Percentiles rank a stretch among this genome's conserved stretches.
Conservation (phyloP, 2,113 vertebrate species). For the Sinocyclocheilus anophthalmus region DNA sequence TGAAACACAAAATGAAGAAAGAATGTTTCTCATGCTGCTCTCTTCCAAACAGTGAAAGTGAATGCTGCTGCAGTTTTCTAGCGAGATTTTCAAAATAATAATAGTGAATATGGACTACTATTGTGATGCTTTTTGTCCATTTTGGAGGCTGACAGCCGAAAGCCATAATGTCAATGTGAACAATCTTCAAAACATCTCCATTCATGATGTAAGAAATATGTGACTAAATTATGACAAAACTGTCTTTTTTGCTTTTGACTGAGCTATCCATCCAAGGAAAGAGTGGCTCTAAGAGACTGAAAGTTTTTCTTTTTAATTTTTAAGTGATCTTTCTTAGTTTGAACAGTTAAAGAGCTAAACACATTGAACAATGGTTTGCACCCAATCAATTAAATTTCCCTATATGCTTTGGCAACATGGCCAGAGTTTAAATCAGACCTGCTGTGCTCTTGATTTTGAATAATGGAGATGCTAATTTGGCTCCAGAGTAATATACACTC, state of each 20-base stretch:
- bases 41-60: not conserved
- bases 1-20: not conserved
- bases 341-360: constrained; percentile 7
- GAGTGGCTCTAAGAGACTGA: not conserved
- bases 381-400: constrained; percentile 41
- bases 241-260: not conserved
- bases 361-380: constrained; percentile 16
- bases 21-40: not conserved
- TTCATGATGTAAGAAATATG: not conserved
- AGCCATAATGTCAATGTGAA: not conserved
- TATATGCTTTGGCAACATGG: constrained; percentile 7
- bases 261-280: not conserved
- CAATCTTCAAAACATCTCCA: not conserved
- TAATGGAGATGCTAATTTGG: constrained; percentile 29
- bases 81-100: not conserved
- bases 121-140: not conserved
- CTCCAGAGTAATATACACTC: not conserved
- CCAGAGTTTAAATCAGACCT: constrained; percentile 13
- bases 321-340: not conserved
- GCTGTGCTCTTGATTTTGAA: constrained; percentile 32
- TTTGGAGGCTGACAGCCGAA: not conserved
- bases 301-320: not conserved
- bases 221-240: not conserved
- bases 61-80: not conserved
- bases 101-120: not conserved